phyloP scores from a whole-genome alignment of 2,797 vertebrate species.

The Threskiornis aethiopicus region DNA sequence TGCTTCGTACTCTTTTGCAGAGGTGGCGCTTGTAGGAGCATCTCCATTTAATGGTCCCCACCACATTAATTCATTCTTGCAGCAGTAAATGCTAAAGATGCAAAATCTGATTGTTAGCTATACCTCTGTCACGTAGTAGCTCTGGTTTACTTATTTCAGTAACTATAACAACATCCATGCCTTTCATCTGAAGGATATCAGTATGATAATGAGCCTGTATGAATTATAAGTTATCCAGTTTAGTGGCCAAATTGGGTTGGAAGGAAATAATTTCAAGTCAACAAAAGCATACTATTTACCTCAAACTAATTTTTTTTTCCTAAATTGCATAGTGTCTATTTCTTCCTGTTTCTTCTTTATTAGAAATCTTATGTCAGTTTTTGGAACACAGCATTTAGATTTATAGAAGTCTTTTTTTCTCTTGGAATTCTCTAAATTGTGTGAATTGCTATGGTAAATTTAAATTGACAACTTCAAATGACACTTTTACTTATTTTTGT shows the following conservation, averaged over 20 bases:
- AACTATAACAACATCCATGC: background rate
- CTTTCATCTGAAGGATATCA: background rate
- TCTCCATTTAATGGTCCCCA: background rate
- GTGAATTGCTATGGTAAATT: background rate
- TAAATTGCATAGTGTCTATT: background rate
- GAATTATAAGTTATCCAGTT: background rate
- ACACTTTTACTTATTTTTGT: background rate
- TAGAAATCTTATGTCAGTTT: background rate
- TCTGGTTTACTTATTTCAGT: background rate
- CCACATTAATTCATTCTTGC: background rate
- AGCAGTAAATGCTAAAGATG: background rate
- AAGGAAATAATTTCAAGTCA: background rate
- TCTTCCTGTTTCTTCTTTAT: background rate
- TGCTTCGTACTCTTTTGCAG: background rate
- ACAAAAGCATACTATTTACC: background rate
- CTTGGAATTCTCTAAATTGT: background rate
- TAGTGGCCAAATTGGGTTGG: background rate
- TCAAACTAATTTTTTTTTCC: background rate
- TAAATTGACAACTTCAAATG: background rate
- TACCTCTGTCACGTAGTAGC: background rate
- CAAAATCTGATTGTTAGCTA: background rate
- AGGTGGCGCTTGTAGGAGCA: background rate
- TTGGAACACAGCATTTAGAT: background rate
- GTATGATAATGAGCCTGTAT: background rate
- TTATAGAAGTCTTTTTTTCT: background rate